Base-by-base conservation (phyloP, 2,888 invertebrate species). In the Tridacna gigas region DNA sequence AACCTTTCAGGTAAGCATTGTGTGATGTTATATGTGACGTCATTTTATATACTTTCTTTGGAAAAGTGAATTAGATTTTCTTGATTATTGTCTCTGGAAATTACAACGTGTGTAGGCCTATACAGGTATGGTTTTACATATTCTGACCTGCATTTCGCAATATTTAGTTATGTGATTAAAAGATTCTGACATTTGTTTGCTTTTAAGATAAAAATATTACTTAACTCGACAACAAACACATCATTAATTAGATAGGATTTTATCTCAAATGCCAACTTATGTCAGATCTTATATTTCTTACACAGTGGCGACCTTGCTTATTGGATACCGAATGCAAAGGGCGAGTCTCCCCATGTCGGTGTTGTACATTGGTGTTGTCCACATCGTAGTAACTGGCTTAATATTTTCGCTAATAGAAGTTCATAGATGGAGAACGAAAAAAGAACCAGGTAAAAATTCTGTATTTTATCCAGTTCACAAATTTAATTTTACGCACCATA, bases 241-340 rank as follows among this genome's bases (percentile, higher is more conserved):
- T n/a, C 25, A 22, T 65, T 4, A 22, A 65, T n/a, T 25, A 9
- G 3, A 20, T 22, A 1, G 1, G 4, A 2, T 65, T 12, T 65
- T 20, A 25, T 65, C 3, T 65, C 3, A 22, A 65, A 56, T 18
- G 9, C 18, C n/a, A 9, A 5, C 9, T 18, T n/a, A 9, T 18
- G 56, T 56, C 4, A 56, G 56, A 56, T 20, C 9, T 22, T 22
- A 13, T 37, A 25, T 25, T 26, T 66, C 28, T 18, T 15, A 26
- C 9, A n/a, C 69, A 69, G 69, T 69, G 22, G 0, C 69, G 0
- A 69, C 37, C 18, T 4, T 69, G 9, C 47, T 69, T 20, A 69
- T 69, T 12, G 69, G 69, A 11, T 69, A 69, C 69, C 69, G 22
- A 47, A 69, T 69, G 69, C 47, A 69, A 22, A 69, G 69, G 15